These are phyloP conservation scores for Polypedilum pembai DNA, from an alignment of 1,140 invertebrate species.

Conservation along the genomic window DNA sequence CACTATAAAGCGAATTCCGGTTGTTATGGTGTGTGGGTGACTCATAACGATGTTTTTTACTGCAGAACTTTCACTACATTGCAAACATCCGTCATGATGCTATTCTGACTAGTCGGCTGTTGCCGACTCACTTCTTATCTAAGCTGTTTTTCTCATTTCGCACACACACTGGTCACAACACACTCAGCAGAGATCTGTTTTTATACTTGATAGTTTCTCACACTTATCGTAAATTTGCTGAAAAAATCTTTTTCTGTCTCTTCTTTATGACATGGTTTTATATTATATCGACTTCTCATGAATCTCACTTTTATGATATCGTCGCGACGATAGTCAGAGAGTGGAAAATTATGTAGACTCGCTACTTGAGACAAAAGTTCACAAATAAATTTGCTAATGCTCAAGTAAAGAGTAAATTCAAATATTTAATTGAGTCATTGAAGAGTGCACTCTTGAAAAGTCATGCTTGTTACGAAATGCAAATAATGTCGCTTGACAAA, in stretches of 20 bases:
- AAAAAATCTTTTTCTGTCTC: too few species aligned
- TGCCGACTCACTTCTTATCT: too few species aligned
- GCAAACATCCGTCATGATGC: too few species aligned
- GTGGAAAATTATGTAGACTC: slow-evolving; percentile 20
- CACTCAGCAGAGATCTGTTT: too few species aligned
- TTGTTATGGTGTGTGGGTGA: background rate
- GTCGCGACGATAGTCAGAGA: slow-evolving; percentile 19
- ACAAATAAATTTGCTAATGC: slow-evolving; percentile 13
- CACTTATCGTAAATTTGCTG: too few species aligned
- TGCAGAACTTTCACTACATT: background rate
- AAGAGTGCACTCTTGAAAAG: background rate
- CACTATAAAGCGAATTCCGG: background rate
- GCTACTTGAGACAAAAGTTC: slow-evolving; percentile 19
- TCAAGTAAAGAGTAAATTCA: background rate
- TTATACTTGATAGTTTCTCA: too few species aligned
- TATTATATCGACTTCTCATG: slow-evolving; percentile 15
- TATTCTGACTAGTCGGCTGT: too few species aligned
- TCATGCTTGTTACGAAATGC: too few species aligned
- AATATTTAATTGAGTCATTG: background rate
- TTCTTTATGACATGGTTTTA: background rate
- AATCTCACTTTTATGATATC: background rate
- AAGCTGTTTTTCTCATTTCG: too few species aligned
- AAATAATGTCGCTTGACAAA: too few species aligned
- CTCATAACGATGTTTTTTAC: background rate
- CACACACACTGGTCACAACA: too few species aligned